These are phyloP conservation scores for Lepus europaeus DNA, from an alignment of 2,113 vertebrate genomes.

Conservation along the genomic window DNA sequence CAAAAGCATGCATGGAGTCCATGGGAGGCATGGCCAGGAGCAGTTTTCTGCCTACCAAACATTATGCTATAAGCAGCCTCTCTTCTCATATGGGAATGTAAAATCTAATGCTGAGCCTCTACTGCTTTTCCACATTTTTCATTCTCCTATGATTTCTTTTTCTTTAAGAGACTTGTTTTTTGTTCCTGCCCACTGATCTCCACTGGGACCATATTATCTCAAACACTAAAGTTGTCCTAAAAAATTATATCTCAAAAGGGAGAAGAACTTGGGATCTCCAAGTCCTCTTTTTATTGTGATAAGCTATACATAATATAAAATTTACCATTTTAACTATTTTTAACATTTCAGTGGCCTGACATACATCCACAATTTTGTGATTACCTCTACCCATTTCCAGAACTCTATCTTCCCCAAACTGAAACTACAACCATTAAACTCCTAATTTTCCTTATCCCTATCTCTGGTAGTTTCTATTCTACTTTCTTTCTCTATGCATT, in stretches of 20 bases:
- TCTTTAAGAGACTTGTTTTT: not conserved
- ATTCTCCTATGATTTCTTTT: not conserved
- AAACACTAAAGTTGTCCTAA: not conserved
- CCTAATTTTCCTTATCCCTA: not conserved
- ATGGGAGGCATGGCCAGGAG: not conserved
- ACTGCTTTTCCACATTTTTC: not conserved
- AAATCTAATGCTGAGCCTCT: not conserved
- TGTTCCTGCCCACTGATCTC: not conserved
- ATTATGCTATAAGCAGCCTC: not conserved
- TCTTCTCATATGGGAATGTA: not conserved
- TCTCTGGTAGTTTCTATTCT: not conserved
- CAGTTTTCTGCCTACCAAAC: not conserved
- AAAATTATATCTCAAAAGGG: not conserved
- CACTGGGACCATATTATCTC: not conserved
- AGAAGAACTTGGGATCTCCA: not conserved
- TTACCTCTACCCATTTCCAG: not conserved
- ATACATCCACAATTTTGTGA: not conserved
- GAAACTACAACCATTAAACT: not conserved
- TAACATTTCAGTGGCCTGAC: not conserved
- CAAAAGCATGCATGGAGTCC: not conserved
- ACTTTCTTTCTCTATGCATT: not conserved
- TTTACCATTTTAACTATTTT: conserved; percentile 4
- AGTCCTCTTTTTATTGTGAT: not conserved
- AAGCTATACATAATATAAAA: not conserved
- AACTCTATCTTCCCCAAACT: not conserved